phyloP scores from a whole-genome alignment of 2,113 vertebrate species.

The Erinaceus europaeus region DNA sequence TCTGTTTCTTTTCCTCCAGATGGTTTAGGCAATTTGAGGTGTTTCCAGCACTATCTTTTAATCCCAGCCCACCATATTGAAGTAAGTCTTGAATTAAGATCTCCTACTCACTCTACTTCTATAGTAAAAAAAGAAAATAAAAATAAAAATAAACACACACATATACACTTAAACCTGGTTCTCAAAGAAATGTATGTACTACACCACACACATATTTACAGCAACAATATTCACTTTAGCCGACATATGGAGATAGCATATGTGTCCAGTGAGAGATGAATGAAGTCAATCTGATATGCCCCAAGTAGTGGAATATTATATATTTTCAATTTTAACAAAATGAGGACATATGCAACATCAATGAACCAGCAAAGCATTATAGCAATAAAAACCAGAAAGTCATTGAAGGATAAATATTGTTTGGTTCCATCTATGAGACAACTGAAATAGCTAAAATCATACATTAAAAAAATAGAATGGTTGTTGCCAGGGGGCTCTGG shows the following conservation, averaged over 20 bases:
- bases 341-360: background rate
- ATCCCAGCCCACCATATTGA: too few relatives aligned
- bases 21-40: too few relatives aligned
- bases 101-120: too few relatives aligned
- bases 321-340: background rate
- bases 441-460: background rate
- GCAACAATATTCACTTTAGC: background rate
- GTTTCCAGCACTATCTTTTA: too few relatives aligned
- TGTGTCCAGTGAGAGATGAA: background rate
- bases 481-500: background rate
- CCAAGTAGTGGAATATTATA: too few relatives aligned
- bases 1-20: too few relatives aligned
- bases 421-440: background rate
- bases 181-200: background rate
- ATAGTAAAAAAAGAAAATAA: too few relatives aligned
- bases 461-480: background rate
- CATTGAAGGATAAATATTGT: background rate
- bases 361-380: background rate
- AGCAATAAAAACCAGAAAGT: background rate
- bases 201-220: too few relatives aligned
- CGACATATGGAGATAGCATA: background rate
- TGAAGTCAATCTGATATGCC: background rate
- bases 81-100: too few relatives aligned
- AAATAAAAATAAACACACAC: background rate
- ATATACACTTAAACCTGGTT: background rate